Evolutionary conservation across 2,797 vertebrate species (phyloP).

Genomic region (Sebastes cheni): DNA sequence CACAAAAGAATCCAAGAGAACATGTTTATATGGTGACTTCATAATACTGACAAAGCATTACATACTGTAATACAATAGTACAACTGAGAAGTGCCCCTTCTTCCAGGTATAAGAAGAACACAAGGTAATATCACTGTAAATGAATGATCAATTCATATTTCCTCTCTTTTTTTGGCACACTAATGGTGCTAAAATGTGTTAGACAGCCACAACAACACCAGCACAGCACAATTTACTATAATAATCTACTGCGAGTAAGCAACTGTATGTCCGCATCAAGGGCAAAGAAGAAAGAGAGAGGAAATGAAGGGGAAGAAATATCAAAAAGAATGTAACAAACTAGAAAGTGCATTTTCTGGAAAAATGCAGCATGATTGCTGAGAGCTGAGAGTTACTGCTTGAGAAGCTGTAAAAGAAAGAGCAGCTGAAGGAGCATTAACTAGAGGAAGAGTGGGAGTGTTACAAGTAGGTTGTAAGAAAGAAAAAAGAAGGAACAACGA

Average conservation of each 20-base stretch:
- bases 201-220: background rate
- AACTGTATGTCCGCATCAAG: background rate
- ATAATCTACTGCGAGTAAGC: slow-evolving; percentile 6
- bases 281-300: background rate
- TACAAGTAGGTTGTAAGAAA: background rate
- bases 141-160: background rate
- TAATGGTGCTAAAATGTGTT: background rate
- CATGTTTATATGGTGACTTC: background rate
- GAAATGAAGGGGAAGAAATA: background rate
- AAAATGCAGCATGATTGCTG: background rate
- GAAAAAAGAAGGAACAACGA: background rate
- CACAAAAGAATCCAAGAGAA: background rate
- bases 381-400: background rate
- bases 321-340: background rate
- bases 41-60: background rate
- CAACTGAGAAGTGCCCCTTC: background rate
- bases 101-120: background rate
- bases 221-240: slow-evolving; percentile 28
- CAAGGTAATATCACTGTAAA: background rate
- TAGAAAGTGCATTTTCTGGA: slow-evolving; percentile 1
- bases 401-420: background rate
- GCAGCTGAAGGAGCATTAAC: background rate
- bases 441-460: background rate
- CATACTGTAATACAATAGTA: background rate
- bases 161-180: background rate